phyloP scores from a whole-genome alignment of 2,113 vertebrate species.

The Antigone vipio region DNA sequence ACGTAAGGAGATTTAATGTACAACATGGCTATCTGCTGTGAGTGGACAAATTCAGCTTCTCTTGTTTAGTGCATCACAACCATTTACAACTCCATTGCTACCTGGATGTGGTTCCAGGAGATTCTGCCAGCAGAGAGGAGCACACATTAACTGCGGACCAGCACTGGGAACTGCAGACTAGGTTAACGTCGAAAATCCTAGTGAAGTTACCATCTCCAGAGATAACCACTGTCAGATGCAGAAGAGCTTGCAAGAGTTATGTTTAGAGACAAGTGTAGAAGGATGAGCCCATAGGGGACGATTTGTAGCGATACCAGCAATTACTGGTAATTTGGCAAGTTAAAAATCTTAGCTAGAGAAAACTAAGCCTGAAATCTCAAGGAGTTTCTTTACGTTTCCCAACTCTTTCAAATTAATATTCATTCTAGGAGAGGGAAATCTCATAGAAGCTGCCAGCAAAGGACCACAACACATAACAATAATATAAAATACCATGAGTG shows the following conservation, averaged over 20 bases:
- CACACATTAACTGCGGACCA: background rate
- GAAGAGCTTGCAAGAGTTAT: background rate
- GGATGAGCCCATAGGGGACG: accelerated
- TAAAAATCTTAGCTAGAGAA: background rate
- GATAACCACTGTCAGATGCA: accelerated
- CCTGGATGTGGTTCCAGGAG: background rate
- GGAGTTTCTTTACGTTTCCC: background rate
- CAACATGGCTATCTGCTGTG: accelerated
- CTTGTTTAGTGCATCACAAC: background rate
- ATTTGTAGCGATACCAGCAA: background rate
- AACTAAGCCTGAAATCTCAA: background rate
- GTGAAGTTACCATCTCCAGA: accelerated
- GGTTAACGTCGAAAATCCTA: accelerated
- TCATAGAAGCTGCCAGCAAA: background rate
- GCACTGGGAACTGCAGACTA: background rate
- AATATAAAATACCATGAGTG: accelerated
- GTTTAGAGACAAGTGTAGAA: background rate
- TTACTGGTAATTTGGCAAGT: background rate
- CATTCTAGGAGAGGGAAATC: background rate
- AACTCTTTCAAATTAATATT: accelerated
- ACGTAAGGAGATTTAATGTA: accelerated
- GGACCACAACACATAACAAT: background rate
- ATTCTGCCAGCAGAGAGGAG: background rate
- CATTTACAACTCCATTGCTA: accelerated
- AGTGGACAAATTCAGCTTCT: background rate